Evolutionary conservation across 2,797 vertebrate genomes (phyloP), one percentile per base, ranked within the genome.

Genomic region (Cacajao melanocephalus): DNA sequence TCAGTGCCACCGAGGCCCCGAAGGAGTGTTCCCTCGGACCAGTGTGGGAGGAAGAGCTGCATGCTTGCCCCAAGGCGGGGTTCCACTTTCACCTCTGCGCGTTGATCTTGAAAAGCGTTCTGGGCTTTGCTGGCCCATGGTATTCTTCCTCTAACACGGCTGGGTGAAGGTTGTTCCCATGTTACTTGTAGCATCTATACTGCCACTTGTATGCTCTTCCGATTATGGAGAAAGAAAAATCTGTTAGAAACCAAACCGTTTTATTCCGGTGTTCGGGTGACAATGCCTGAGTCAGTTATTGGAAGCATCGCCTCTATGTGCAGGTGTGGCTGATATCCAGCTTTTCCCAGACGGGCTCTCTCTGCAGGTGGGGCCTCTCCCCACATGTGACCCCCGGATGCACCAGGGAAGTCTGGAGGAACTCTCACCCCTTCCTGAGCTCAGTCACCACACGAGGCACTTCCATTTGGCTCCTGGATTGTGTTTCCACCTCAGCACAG

Each of bases 281-380:
- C 26, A 7, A 4, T 14, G 22, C 22, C 13, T 8, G n/a, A 14
- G 6, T 22, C 22, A 5, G n/a, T 36, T 20, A n/a, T 55, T 36
- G 20, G 9, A 39, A n/a, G 26, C 26, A 4, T 24, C 76, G 50
- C 30, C n/a, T 78, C 28, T 48, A 12, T 10, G 0, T 15, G 9
- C 1, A 6, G 28, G 5, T 28, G 14, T 4, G 20, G 55, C 33
- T 30, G 8, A 22, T 1, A 1, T 15, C 57, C 8, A 5, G 14
- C 8, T 24, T 13, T 76, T 8, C 19, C 13, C 44, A 33, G 61
- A 13, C 2, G 0, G 26, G 4, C 4, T 4, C 24, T 58, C 70
- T 41, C 61, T 39, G 44, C 41, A 0, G 7, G 1, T 61, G 73
- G 75, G 30, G 4, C 19, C 41, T 36, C 44, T 39, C 61, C 14